Conservation (phyloP, 2,113 vertebrate species). For the Marmota flaviventris region DNA sequence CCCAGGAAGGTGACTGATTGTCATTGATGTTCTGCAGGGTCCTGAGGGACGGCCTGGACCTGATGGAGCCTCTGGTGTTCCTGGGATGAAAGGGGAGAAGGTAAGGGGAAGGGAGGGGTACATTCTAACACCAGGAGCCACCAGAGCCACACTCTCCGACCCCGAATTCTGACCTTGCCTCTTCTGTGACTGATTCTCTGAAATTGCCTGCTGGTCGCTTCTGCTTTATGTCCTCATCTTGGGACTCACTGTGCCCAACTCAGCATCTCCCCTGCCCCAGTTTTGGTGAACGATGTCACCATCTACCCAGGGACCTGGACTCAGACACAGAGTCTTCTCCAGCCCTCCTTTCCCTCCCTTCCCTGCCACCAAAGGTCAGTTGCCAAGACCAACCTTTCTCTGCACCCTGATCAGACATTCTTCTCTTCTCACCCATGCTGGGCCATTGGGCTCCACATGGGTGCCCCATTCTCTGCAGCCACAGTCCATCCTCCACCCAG, state of each 20-base stretch:
- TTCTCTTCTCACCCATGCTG: background rate
- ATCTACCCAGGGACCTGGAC: background rate
- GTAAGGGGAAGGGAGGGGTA: slow-evolving; percentile 79
- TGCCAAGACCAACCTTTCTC: background rate
- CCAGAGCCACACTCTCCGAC: background rate
- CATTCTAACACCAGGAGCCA: background rate
- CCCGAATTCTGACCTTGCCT: background rate
- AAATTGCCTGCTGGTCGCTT: background rate
- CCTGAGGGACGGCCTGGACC: slow-evolving; percentile 89
- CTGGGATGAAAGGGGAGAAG: slow-evolving; percentile 92
- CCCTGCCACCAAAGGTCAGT: no score
- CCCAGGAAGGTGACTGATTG: slow-evolving; percentile 22
- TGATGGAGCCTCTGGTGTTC: slow-evolving; percentile 89
- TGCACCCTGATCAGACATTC: background rate
- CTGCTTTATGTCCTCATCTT: background rate
- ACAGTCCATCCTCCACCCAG: background rate
- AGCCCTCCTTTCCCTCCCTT: background rate
- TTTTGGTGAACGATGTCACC: background rate
- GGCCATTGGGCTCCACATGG: background rate
- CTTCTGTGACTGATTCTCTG: background rate
- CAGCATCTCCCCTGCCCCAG: background rate
- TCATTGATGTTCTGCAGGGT: slow-evolving; percentile 87
- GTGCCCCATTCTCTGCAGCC: background rate
- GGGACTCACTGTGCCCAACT: background rate
- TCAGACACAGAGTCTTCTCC: background rate